Base-by-base conservation (phyloP, 1,140 invertebrate species). In the Lasioglossum albipes region DNA sequence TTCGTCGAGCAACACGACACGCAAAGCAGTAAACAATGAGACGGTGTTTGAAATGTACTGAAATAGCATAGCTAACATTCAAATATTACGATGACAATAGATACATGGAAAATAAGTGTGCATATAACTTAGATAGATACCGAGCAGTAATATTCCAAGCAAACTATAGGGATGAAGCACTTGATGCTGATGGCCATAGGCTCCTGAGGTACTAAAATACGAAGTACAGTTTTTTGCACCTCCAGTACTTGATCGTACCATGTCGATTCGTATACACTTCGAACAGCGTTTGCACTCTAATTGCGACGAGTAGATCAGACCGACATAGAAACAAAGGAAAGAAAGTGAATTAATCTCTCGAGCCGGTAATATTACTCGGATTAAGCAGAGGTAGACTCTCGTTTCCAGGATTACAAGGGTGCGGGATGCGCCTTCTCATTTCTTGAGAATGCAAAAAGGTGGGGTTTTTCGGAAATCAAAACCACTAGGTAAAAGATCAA, bases 81-180 rank as follows among this genome's bases (percentile, higher is more conserved):
- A 64, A 6, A 18, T 4, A 18, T 64, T 36, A 5, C 5, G 2
- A 16, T 31, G 0, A 36, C 27, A 13, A 5, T 36, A 5, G 36
- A 36, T 36, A 36, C 36, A 36, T 36, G 36, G 3, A 36, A 36
- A 3, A 36, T 5, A 5, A 41, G 10, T 5, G 7, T 6, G 45
- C 9, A 3, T 18, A 65, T 41, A 20, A 41, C 13, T 27, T 7
- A 7, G 27, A 27, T 49, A 36, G 31, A 36, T 84, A 88, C 87
- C 71, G 82, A 84, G 2, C 81, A 79, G 49, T 84, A 90, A 36
- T 82, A 89, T 64, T 73, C 81, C 27, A 90, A 65, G 10, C 87
- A 87, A 18, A 90, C 66, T 57, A 16, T 42, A 0, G 87, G 83
- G 20, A 90, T 49, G 64, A 90, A 45, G 41, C 84, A 83, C 2